Evolutionary conservation across 2,888 invertebrate genomes (phyloP), one percentile per base, ranked within the genome.

Genomic region (Uropetala carovei): DNA sequence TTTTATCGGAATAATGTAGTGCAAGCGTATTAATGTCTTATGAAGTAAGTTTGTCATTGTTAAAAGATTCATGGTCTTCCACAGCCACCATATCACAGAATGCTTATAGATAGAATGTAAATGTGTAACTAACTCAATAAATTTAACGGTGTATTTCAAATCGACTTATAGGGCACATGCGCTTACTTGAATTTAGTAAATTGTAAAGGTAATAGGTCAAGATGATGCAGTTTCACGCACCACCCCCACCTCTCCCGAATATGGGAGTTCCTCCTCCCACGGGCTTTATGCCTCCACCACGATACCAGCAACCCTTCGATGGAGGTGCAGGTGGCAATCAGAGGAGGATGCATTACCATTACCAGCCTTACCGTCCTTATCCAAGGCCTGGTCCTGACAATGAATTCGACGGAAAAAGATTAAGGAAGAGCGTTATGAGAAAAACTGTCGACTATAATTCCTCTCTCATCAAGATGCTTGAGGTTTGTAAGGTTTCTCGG

Each of bases 391-490:
- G 95, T 94, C 89, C 92, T 27, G 60, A 94, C 81, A 94, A 94
- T 92, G 99, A 99, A 95, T 99, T 99, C 95, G 99, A 99, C 96
- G 99, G 99, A 93, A 99, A 99, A 96, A 97, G 99, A 93, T 96
- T 99, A 94, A 96, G 99, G 94, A 99, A 99, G 96, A 98, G 99
- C 94, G 98, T 99, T 93, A 99, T 99, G 97, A 96, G 99, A 94
- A 99, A 99, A 96, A 99, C 99, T 60, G 99, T 99, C 92, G 99
- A 99, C 96, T 99, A 99, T 95, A 99, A 99, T 96, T 97, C 99
- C 30, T 97, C 99, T 68, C 98, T 99, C 94, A 98, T 99, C 93
- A 98, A 98, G 95, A 98, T 98, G 94, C 95, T 99, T 94, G 98
- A 99, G 96, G 98, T 98, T 95, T 95, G 94, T 94, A 89, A 89